phyloP scores from a whole-genome alignment of 2,888 invertebrate genomes.

The Scaptomyza polygonia region DNA sequence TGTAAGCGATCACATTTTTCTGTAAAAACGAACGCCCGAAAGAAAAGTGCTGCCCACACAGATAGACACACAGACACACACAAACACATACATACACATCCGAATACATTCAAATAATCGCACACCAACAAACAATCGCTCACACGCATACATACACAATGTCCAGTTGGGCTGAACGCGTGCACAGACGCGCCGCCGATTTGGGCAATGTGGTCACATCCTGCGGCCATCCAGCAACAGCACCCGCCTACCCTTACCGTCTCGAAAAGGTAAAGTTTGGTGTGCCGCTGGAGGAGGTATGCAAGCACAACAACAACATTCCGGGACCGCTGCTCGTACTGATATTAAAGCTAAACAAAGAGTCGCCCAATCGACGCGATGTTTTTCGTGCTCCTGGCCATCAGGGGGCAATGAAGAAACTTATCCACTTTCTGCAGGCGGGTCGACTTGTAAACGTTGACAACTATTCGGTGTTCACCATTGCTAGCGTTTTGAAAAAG shows the following conservation, averaged over 20 bases:
- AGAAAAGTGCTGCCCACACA: slow-evolving; percentile 62
- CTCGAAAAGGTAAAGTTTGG: slow-evolving; percentile 98
- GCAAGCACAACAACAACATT: slow-evolving; percentile 97
- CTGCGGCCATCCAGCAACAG: slow-evolving; percentile 91
- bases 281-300: slow-evolving; percentile 94
- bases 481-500: slow-evolving; percentile 98
- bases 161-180: slow-evolving; percentile 96
- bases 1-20: slow-evolving; percentile 73
- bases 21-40: slow-evolving; percentile 65
- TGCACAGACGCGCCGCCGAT: slow-evolving; percentile 95
- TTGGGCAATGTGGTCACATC: slow-evolving; percentile 95
- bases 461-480: slow-evolving; percentile 98
- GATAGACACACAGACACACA: slow-evolving; percentile 11
- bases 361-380: slow-evolving; percentile 96
- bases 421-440: slow-evolving; percentile 95
- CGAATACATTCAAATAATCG: slow-evolving; percentile 40
- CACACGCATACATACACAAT: slow-evolving; percentile 78
- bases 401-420: slow-evolving; percentile 96
- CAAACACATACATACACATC: slow-evolving; percentile 23
- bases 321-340: slow-evolving; percentile 96
- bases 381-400: slow-evolving; percentile 98
- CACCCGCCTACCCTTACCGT: slow-evolving; percentile 91
- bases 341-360: slow-evolving; percentile 96
- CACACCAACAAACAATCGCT: slow-evolving; percentile 30
- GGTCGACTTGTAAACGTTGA: slow-evolving; percentile 96